Base-by-base conservation (phyloP, 2,113 vertebrate species). In the Elaphurus davidianus region DNA sequence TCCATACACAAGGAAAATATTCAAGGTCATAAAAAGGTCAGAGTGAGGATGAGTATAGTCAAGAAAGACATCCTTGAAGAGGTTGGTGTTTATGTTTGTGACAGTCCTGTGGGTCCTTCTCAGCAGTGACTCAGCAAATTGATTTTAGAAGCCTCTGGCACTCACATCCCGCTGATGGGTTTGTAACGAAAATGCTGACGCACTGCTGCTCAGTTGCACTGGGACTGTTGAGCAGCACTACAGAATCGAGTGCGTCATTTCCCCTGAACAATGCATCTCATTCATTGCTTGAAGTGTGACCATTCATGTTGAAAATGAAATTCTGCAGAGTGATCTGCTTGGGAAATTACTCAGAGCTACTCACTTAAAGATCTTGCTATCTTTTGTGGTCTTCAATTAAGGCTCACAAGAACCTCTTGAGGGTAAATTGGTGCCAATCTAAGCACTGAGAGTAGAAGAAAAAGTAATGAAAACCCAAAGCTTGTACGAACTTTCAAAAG, bases 231-330 rank as follows among this genome's bases (percentile, higher is more conserved):
- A 97, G 91, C 83, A 57, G 91, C 91, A 92, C 96, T 96, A 71
- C 88, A 96, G 83, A 93, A 96, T 54, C n/a, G 87, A 97, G 96
- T 98, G 96, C 90, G 94, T 97, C 98, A 98, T 98, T 98, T 98
- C 97, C 91, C 62, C 89, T 85, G 97, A 98, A 98, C 98, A 97
- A 98, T 98, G 94, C 17, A 11, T 95, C 81, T 93, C 89, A 96
- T 97, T 98, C 97, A 98, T 93, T 97, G 95, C 97, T 97, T 98
- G 97, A 97, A 97, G 95, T 98, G 96, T 96, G 87, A 96, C 92
- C 94, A 97, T 98, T 98, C 98, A 98, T 97, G 96, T 98, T 98
- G 98, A 98, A 98, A 98, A 98, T 98, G 97, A 97, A 98, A 98
- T 98, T 98, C 97, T 6, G 3, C 89, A 86, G 88, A 97, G 94